Evolutionary conservation across 2,113 vertebrate species (phyloP).

Genomic region (Accipiter virgatus): DNA sequence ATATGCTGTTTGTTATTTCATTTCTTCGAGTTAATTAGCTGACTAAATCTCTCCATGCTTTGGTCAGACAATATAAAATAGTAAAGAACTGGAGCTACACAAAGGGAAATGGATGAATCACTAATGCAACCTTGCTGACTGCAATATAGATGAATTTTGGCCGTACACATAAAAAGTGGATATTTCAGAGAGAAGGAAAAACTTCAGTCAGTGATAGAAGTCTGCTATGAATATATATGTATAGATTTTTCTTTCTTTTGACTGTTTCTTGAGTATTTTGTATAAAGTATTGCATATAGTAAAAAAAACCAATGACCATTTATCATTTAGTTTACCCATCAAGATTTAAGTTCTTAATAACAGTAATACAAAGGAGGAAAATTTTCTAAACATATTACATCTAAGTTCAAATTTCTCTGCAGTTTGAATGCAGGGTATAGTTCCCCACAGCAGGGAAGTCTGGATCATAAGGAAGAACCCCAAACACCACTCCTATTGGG

Average conservation of each 20-base stretch:
- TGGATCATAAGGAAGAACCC: neutral
- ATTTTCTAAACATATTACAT: neutral
- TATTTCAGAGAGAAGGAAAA: neutral
- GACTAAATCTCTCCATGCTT: neutral
- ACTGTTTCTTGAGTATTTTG: neutral
- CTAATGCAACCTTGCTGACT: neutral
- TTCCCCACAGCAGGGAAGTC: neutral
- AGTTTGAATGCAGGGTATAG: neutral
- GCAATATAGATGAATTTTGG: neutral
- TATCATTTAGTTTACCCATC: neutral
- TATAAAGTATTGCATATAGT: neutral
- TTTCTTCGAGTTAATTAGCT: conserved; percentile 10
- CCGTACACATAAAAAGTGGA: neutral
- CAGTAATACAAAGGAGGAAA: neutral
- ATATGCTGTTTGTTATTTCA: neutral
- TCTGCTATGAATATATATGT: neutral
- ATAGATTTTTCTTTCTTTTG: neutral
- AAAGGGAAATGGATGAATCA: neutral
- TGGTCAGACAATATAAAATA: neutral
- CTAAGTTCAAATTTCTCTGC: neutral
- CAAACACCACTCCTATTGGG: neutral
- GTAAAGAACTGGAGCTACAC: neutral
- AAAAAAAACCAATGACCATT: neutral
- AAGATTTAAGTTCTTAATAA: neutral
- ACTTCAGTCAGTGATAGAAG: neutral